Evolutionary conservation across 1,140 invertebrate genomes (phyloP).

Genomic region (Calephelis nemesis): DNA sequence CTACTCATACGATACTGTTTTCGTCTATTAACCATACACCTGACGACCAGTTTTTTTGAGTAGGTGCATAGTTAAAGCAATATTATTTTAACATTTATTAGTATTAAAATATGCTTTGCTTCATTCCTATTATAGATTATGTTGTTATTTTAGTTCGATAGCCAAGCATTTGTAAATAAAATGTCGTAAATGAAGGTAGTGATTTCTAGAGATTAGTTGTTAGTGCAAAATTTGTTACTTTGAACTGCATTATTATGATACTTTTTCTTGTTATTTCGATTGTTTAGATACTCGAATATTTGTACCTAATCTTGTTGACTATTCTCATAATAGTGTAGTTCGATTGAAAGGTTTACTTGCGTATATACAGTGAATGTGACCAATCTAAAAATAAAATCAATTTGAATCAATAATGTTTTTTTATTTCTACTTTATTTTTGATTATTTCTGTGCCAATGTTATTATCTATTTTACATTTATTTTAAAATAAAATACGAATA

Average conservation of each 20-base stretch:
- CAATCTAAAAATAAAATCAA: slow-evolving; percentile 50
- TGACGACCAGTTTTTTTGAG: neutral
- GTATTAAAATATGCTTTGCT: slow-evolving; percentile 19
- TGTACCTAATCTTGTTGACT: slow-evolving; percentile 47
- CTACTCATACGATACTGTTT: neutral
- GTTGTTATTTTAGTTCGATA: slow-evolving; percentile 32
- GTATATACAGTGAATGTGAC: slow-evolving; percentile 58
- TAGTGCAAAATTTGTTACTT: slow-evolving; percentile 10
- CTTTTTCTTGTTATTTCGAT: slow-evolving; percentile 47
- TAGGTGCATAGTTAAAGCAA: slow-evolving; percentile 9
- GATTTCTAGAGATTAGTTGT: slow-evolving; percentile 2
- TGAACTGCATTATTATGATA: slow-evolving; percentile 64
- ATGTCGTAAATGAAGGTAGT: neutral
- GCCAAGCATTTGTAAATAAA: slow-evolving; percentile 20
- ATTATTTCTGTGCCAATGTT: slow-evolving; percentile 22
- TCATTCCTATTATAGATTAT: slow-evolving; percentile 23
- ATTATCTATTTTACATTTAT: too few species aligned
- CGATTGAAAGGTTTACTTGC: slow-evolving; percentile 48
- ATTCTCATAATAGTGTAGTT: slow-evolving; percentile 64
- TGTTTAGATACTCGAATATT: slow-evolving; percentile 61
- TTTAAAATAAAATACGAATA: too few species aligned
- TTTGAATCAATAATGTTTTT: slow-evolving; percentile 22
- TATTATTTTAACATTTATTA: slow-evolving; percentile 14
- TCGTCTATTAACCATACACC: neutral
- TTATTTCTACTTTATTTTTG: slow-evolving; percentile 2